Evolutionary conservation across 2,888 invertebrate species (phyloP), one percentile per base, ranked within the genome.

Genomic region (Noctua janthina): DNA sequence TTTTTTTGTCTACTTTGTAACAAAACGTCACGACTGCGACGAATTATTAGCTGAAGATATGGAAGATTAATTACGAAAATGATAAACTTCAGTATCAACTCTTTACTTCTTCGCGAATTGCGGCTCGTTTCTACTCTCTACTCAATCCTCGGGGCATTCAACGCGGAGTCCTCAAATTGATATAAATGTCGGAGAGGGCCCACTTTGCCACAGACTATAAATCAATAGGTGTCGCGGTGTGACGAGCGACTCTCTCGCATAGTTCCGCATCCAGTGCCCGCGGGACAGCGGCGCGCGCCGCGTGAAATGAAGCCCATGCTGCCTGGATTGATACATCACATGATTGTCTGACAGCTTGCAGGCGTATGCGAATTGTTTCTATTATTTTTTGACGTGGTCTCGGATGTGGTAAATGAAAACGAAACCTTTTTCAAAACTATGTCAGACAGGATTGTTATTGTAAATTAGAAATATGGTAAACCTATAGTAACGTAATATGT

Each of bases 271-370:
- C 78, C 87, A 79, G 77, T 64, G 81, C 78, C 78, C 81, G 84
- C 84, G 83, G 82, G 87, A 81, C 70, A 72, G 49, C 76, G 73
- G 67, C 74, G 67, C 80, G 83, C 69, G 71, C 78, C 67, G 82
- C 90, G 85, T 90, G 90, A 91, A 90, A 90, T 91, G 87, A 83
- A 86, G 70, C 75, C 79, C 83, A 74, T 64, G 76, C 77, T 71
- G 79, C 84, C 69, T 78, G 72, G 78, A 74, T 74, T 85, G 86
- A 89, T 80, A 78, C 87, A 85, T 83, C 74, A 79, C 70, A 62
- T n/a, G 59, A 78, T 76, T 66, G 70, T 68, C 68, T 71, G 84
- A 76, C 85, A 70, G 76, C 72, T 78, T 76, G 85, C 82, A 64
- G 76, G 67, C 72, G 78, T 66, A 62, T 56, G 67, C 23, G 77